Evolutionary conservation across 2,888 invertebrate genomes (phyloP), one percentile per base, ranked within the genome.

Genomic region (Tupiocoris notatus): DNA sequence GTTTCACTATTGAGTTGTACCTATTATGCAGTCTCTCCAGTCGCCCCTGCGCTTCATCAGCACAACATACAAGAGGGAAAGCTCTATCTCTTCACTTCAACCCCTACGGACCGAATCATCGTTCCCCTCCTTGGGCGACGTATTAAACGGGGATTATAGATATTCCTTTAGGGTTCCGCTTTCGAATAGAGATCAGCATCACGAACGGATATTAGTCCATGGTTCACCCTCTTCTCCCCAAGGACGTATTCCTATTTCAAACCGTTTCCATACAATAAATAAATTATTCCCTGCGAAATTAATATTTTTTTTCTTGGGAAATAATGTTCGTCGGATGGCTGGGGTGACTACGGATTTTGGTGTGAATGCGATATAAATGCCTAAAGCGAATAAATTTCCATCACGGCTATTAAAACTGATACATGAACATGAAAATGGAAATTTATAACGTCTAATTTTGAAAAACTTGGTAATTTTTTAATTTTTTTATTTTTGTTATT

Each of bases 91-190:
- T 39, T 39, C 39, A 39, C 39, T 39, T 39, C 39, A 39, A 39
- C 39, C 39, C 39, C 39, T 39, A 3, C 12, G 39, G 12, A 39
- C 6, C 6, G 39, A 12, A 39, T 7, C n/a, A 12, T 39, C 39
- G 39, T 64, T 64, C 64, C 63, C 23, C 25, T n/a, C 18, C 23
- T 16, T 64, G 24, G 9, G 64, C 25, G 64, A 64, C 64, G 64
- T 64, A 64, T 64, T 64, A 64, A 64, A 64, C 64, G 64, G 64
- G 64, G 64, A 64, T 64, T 64, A 64, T 39, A 39, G 39, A 39
- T 39, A 39, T 39, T 39, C 39, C 39, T 39, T 39, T 39, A 39
- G 39, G 39, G 39, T 39, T 39, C 39, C 39, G 39, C 39, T 39
- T 39, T 39, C 39, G 39, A 39, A 39, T 39, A 39, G 39, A 39